These are phyloP conservation scores for Bacillus rossius DNA, from an alignment of 1,140 invertebrate species.

Conservation along the genomic window DNA sequence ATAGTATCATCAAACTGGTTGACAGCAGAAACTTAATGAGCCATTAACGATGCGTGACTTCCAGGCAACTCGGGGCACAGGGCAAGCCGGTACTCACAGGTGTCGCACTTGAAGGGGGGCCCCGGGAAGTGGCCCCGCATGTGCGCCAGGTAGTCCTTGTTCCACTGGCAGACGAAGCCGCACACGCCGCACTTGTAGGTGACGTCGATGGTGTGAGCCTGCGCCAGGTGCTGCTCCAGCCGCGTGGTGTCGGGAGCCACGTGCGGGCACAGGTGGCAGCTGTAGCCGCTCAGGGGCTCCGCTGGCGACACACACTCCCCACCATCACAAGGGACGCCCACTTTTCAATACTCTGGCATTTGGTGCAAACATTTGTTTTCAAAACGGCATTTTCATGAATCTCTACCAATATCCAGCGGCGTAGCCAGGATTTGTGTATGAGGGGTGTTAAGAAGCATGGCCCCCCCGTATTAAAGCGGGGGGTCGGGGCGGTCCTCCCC, in stretches of 20 bases:
- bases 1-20: too few species aligned
- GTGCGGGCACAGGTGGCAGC: conserved; percentile 48
- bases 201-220: conserved; percentile 50
- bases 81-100: conserved; percentile 47
- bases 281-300: background rate
- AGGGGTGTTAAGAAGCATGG: too few species aligned
- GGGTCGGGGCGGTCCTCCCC: too few species aligned
- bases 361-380: background rate
- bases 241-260: conserved; percentile 42
- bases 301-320: too few species aligned
- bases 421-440: too few species aligned
- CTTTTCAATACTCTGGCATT: too few species aligned
- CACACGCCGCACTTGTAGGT: conserved; percentile 59
- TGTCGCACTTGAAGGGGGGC: conserved; percentile 57
- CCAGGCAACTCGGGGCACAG: too few species aligned
- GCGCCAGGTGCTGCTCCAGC: conserved; percentile 47
- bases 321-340: too few species aligned
- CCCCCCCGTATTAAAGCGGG: too few species aligned
- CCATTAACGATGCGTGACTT: too few species aligned
- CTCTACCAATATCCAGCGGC: too few species aligned
- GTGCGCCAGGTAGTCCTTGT: conserved; percentile 56
- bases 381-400: background rate
- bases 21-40: too few species aligned
- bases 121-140: conserved; percentile 58
- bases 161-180: conserved; percentile 57